These are phyloP conservation scores for Drosophila mulleri DNA, from an alignment of 2,888 invertebrate species.

Conservation along the genomic window DNA sequence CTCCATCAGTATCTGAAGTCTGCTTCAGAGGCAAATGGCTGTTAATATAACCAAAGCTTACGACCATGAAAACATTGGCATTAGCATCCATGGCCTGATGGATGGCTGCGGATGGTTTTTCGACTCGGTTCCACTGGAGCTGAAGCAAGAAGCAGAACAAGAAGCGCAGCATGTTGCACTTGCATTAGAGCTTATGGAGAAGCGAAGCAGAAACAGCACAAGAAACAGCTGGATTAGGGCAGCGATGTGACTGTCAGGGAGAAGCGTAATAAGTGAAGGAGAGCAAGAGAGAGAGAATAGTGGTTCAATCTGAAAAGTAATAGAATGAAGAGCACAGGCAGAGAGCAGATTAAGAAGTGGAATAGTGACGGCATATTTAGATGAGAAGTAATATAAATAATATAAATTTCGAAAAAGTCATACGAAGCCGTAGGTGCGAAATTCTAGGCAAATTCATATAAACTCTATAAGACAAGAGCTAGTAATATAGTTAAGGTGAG, in stretches of 20 bases:
- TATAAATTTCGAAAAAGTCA: too few relatives aligned
- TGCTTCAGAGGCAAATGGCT: conserved; percentile 16
- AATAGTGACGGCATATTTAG: neutral
- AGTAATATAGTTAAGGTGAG: neutral
- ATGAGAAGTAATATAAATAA: neutral
- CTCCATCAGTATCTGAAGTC: conserved; percentile 7
- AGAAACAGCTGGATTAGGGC: neutral
- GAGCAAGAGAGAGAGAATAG: neutral
- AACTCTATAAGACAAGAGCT: neutral
- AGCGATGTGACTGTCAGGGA: too few relatives aligned
- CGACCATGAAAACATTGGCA: conserved; percentile 16
- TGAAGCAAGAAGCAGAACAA: neutral
- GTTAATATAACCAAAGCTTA: conserved; percentile 16
- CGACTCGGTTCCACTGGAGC: neutral
- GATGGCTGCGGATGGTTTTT: conserved; percentile 18
- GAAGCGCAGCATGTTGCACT: neutral
- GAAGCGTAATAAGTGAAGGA: neutral
- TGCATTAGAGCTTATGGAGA: conserved; percentile 1
- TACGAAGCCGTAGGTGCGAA: too few relatives aligned
- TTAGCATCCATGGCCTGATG: conserved; percentile 31
- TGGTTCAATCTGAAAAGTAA: neutral
- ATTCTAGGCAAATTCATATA: too few relatives aligned
- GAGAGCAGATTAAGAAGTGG: neutral
- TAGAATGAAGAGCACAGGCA: neutral
- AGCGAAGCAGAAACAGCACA: neutral